These are phyloP conservation scores for Drosophila pachea DNA, from an alignment of 1,140 invertebrate species.

Conservation along the genomic window DNA sequence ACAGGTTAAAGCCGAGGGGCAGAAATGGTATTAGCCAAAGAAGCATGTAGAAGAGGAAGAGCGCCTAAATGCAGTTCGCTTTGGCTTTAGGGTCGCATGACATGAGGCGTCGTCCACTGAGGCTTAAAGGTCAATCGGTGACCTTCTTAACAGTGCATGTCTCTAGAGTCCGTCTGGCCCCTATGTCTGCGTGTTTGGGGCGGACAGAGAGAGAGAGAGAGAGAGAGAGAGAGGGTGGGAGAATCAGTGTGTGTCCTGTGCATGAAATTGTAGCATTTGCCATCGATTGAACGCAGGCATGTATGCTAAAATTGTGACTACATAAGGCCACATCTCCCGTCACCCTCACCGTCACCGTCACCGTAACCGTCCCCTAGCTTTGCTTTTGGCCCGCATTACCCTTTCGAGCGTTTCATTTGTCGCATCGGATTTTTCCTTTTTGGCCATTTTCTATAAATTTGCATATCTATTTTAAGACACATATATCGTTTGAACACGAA, in stretches of 20 bases:
- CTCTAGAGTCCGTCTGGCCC: conserved; percentile 10
- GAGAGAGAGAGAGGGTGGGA: too few relatives aligned
- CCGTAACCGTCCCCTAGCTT: not conserved
- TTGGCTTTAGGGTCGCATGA: conserved; percentile 36
- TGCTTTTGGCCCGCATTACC: not conserved
- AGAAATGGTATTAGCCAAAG: not conserved
- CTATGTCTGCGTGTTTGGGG: not conserved
- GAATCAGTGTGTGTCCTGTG: conserved; percentile 25
- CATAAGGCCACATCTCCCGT: not conserved
- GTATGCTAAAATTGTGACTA: conserved; percentile 32
- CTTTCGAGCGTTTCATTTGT: not conserved
- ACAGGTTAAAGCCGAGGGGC: not conserved
- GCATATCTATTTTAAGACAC: conserved; percentile 61
- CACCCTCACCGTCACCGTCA: too few relatives aligned
- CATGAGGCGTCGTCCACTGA: conserved; percentile 27
- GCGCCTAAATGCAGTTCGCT: conserved; percentile 5
- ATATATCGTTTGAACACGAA: not conserved
- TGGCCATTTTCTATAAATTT: conserved; percentile 39
- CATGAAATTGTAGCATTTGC: conserved; percentile 68
- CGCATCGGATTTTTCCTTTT: conserved; percentile 42
- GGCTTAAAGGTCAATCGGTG: conserved; percentile 64
- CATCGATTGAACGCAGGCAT: conserved; percentile 69
- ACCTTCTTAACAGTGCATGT: conserved; percentile 58
- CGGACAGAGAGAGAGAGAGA: too few relatives aligned
- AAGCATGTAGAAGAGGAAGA: conserved; percentile 7